Evolutionary conservation across 2,888 invertebrate genomes (phyloP).

Genomic region (Lucinisca nassula): DNA sequence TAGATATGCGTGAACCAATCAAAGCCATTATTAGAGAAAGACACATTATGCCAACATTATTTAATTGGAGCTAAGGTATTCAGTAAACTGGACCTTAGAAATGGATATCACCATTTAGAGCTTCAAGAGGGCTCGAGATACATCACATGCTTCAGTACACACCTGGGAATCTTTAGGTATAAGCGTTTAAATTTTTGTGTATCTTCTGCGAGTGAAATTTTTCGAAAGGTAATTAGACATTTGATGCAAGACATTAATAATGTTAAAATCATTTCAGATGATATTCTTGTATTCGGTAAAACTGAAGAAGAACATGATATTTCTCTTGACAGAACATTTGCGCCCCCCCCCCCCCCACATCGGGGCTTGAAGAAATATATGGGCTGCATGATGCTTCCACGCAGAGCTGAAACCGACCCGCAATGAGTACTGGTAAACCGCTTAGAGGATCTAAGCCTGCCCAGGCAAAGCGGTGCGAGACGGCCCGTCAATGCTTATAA

Average conservation of each 20-base stretch:
- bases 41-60: conserved; percentile 68
- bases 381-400: no score
- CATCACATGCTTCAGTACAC: conserved; percentile 72
- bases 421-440: no score
- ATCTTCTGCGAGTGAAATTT: conserved; percentile 88
- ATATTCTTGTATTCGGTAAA: conserved; percentile 85
- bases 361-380: no score
- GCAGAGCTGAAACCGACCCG: no score
- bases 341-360: no score
- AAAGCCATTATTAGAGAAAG: conserved; percentile 68
- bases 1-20: conserved; percentile 75
- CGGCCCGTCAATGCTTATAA: no score
- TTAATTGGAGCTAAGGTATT: conserved; percentile 70
- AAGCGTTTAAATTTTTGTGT: conserved; percentile 74
- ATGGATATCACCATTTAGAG: conserved; percentile 74
- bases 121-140: conserved; percentile 72
- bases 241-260: conserved; percentile 85
- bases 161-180: conserved; percentile 69
- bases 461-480: no score
- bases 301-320: conserved; percentile 79
- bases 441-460: no score
- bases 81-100: conserved; percentile 70
- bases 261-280: conserved; percentile 85
- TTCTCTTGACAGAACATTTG: conserved; percentile 74
- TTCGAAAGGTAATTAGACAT: conserved; percentile 86